Conservation (phyloP, 2,113 vertebrate genomes). For the Barbus barbus region DNA sequence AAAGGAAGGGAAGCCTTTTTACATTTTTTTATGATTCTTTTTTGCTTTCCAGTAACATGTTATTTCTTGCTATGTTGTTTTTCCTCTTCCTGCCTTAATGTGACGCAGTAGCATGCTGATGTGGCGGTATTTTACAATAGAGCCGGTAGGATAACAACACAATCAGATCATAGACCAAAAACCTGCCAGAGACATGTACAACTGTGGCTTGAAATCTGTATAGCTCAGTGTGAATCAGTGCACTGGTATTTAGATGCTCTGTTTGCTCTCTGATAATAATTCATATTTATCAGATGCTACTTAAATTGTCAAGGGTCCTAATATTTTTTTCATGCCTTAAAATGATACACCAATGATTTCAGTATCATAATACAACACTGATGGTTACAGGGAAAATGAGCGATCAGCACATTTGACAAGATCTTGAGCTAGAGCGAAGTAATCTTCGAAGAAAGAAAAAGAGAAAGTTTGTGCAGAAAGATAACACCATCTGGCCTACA, state of each 20-base stretch:
- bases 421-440: background rate
- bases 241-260: background rate
- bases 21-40: background rate
- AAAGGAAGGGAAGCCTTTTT: background rate
- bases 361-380: background rate
- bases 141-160: background rate
- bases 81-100: conserved; percentile 61
- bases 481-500: background rate
- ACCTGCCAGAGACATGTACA: conserved; percentile 1
- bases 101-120: conserved; percentile 28
- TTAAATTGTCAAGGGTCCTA: background rate
- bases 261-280: background rate
- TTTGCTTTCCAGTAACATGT: conserved; percentile 22
- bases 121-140: background rate
- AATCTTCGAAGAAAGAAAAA: background rate
- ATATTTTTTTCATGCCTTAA: conserved; percentile 23
- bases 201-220: conserved; percentile 4
- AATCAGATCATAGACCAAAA: background rate
- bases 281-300: background rate
- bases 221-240: background rate
- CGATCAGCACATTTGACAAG: background rate
- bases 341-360: background rate
- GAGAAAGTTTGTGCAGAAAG: background rate
- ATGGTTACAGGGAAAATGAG: background rate
- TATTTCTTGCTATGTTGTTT: conserved; percentile 1